Evolutionary conservation across 2,797 vertebrate genomes (phyloP).

Genomic region (Urocyon cinereoargenteus): DNA sequence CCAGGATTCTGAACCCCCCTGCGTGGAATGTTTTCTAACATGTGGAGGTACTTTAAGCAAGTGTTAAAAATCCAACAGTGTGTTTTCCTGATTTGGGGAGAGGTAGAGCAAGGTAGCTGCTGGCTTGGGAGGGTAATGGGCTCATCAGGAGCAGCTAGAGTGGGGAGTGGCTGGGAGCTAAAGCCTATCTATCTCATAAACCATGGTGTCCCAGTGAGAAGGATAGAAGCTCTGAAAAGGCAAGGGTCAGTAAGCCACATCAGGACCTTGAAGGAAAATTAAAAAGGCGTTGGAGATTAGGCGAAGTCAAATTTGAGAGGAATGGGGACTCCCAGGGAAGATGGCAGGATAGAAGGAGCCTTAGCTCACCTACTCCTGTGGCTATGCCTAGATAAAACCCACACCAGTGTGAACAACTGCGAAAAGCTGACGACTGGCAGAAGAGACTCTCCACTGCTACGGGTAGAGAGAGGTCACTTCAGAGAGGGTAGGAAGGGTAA

Average conservation of each 20-base stretch:
- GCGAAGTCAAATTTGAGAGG: background rate
- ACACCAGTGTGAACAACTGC: background rate
- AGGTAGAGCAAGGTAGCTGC: background rate
- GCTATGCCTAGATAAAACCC: background rate
- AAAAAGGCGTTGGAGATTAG: background rate
- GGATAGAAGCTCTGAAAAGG: background rate
- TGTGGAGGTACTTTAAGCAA: background rate
- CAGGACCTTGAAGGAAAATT: background rate
- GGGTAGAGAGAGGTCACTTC: background rate
- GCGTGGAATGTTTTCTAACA: slow-evolving; percentile 46
- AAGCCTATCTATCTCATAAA: background rate
- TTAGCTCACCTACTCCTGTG: background rate
- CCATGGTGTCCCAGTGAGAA: background rate
- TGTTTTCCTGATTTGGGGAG: background rate
- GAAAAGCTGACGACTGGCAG: background rate
- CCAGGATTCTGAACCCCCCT: slow-evolving; percentile 34
- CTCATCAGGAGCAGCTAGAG: background rate
- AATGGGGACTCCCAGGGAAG: background rate
- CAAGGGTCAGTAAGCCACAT: background rate
- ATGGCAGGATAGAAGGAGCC: background rate
- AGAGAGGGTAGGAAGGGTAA: background rate
- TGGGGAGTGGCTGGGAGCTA: background rate
- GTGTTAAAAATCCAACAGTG: background rate
- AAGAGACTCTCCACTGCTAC: background rate
- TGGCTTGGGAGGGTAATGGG: background rate